phyloP scores from a whole-genome alignment of 1,140 invertebrate species.

The Ceratosolen fusciceps region DNA sequence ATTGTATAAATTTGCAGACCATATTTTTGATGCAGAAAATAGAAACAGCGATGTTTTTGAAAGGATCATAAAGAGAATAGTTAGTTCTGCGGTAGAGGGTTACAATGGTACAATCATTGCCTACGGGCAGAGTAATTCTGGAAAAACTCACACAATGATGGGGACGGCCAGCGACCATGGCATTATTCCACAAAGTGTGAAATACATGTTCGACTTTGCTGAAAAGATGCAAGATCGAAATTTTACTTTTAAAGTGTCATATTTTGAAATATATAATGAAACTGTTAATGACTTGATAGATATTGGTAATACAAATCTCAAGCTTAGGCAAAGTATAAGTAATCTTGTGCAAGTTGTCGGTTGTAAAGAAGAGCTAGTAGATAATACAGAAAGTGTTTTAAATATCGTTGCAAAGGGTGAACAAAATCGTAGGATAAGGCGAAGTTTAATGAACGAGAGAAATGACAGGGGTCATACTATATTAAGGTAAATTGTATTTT shows the following conservation, averaged over 20 bases:
- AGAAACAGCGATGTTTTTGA: conserved; percentile 79
- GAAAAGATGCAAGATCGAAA: conserved; percentile 75
- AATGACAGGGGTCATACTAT: conserved; percentile 86
- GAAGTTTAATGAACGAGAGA: conserved; percentile 84
- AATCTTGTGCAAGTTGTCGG: conserved; percentile 72
- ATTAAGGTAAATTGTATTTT: conserved; percentile 72
- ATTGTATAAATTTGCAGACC: conserved; percentile 72
- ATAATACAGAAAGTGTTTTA: conserved; percentile 75
- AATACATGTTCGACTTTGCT: conserved; percentile 81
- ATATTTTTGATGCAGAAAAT: conserved; percentile 77
- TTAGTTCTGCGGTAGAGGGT: conserved; percentile 81
- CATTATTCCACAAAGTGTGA: conserved; percentile 79
- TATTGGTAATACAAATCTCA: conserved; percentile 74
- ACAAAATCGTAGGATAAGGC: conserved; percentile 78
- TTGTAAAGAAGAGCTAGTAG: conserved; percentile 77
- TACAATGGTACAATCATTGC: conserved; percentile 93
- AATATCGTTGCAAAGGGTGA: conserved; percentile 77
- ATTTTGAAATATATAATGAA: conserved; percentile 89
- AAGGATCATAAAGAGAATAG: conserved; percentile 78
- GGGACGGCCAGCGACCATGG: conserved; percentile 80
- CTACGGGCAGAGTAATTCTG: conserved; percentile 90
- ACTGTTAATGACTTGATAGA: conserved; percentile 80
- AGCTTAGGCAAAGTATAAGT: conserved; percentile 75
- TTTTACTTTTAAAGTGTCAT: conserved; percentile 81
- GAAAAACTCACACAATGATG: conserved; percentile 82